Base-by-base conservation (phyloP, 2,888 invertebrate species). In the Thereva nobilitata region DNA sequence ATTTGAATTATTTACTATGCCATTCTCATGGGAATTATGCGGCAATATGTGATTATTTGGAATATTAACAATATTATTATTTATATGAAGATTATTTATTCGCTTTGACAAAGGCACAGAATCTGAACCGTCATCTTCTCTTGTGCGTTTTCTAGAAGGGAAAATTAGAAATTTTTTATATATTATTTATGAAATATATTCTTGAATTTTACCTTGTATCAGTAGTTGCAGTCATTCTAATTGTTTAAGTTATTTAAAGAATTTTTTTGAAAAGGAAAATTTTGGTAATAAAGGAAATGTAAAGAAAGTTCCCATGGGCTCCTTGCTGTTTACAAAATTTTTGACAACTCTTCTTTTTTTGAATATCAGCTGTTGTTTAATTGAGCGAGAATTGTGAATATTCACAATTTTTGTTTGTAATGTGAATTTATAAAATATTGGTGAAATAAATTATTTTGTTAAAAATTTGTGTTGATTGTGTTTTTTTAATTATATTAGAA, bases 61-160 rank as follows among this genome's bases (percentile, higher is more conserved):
- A 47, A 67, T 54, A 47, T 52, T 38, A 44, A 56, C 54, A 5
- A 45, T 45, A 68, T 84, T 67, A 77, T 86, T 86, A 77, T 90
- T 90, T 73, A 93, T 87, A 76, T 93, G 93, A 61, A 95, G 84
- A 82, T 93, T 93, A 79, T 94, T 94, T 74, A 95, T 94, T 76
- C 94, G 85, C 80, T 95, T 95, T 9, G 93, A 93, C 63, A 95
- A 81, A 64, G 95, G 94, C 85, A 91, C 89, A 47, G 78, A 93
- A 76, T 93, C 93, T 75, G 86, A 85, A 71, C 86, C 85, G 72
- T 92, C 92, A 75, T 92, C 91, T 76, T 88, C 88, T 68, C 91
- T 85, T 57, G 87, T 85, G 72, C 93, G 85, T 84, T 93, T 93
- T 76, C 93, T 93, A 78, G 67, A 84, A 83, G 34, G 35, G 5